Evolutionary conservation across 2,797 vertebrate genomes (phyloP).

Genomic region (Pachyuromys duprasi): DNA sequence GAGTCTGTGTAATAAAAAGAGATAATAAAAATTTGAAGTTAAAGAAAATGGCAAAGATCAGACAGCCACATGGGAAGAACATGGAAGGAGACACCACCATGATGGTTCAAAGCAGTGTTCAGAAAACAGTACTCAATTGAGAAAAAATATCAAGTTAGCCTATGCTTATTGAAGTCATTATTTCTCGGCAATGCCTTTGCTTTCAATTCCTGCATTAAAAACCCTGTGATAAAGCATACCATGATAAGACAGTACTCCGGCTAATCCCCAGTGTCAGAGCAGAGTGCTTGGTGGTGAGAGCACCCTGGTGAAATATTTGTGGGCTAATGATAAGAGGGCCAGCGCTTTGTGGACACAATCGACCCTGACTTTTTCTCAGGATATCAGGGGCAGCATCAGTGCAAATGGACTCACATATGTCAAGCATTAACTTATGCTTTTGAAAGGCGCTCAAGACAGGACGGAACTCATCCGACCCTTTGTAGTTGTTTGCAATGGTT

Average conservation of each 20-base stretch:
- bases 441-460: conserved; percentile 25
- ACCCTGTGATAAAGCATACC: neutral
- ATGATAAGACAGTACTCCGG: neutral
- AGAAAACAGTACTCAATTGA: conserved; percentile 27
- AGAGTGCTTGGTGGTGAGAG: neutral
- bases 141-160: neutral
- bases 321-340: neutral
- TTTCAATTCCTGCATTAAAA: conserved; percentile 28
- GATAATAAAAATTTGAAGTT: neutral
- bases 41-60: neutral
- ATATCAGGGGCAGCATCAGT: neutral
- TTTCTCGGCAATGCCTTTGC: neutral
- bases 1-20: conserved; percentile 38
- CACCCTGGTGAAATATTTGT: neutral
- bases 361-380: conserved; percentile 50
- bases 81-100: neutral
- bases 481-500: conserved; percentile 71
- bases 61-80: neutral
- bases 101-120: neutral
- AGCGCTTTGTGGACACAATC: conserved; percentile 28
- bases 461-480: conserved; percentile 61
- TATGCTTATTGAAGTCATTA: neutral
- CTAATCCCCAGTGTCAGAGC: neutral
- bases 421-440: conserved; percentile 58
- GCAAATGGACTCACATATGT: conserved; percentile 58